Evolutionary conservation across 2,888 invertebrate species (phyloP).

Genomic region (Drosophila basisetae): DNA sequence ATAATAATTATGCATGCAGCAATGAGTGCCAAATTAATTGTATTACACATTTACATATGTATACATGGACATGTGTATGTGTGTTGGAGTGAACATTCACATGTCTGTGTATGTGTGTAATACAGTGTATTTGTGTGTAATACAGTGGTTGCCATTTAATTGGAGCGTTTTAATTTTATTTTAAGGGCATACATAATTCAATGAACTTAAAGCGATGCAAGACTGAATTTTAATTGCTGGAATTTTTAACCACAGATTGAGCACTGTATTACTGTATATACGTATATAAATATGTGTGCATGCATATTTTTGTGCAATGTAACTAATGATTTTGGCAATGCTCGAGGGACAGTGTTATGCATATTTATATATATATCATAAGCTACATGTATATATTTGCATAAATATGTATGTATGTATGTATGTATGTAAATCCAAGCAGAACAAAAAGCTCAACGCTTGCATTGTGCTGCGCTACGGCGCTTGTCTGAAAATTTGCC

Average conservation of each 20-base stretch:
- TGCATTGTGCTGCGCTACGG: slow-evolving; percentile 41
- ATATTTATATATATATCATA: slow-evolving; percentile 12
- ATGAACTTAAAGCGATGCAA: not conserved
- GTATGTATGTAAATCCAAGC: slow-evolving; percentile 60
- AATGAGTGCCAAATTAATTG: slow-evolving; percentile 80
- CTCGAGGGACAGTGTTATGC: slow-evolving; percentile 8
- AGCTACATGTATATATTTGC: slow-evolving; percentile 7
- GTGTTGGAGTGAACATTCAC: not conserved
- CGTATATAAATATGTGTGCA: not conserved
- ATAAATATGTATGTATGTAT: slow-evolving; percentile 15
- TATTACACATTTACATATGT: slow-evolving; percentile 25
- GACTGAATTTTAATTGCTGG: not conserved
- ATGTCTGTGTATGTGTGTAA: not conserved
- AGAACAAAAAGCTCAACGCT: slow-evolving; percentile 50
- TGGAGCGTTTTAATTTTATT: not conserved
- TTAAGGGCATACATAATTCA: not conserved
- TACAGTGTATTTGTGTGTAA: not conserved
- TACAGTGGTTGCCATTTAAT: not conserved
- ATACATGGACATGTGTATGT: not conserved
- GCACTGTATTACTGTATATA: not conserved
- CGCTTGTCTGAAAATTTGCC: slow-evolving; percentile 61
- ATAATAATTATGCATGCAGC: slow-evolving; percentile 18
- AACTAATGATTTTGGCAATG: slow-evolving; percentile 22
- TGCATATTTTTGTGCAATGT: not conserved
- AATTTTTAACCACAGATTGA: not conserved